Base-by-base conservation (phyloP, 1,140 invertebrate genomes). In the Drosophila ambigua region DNA sequence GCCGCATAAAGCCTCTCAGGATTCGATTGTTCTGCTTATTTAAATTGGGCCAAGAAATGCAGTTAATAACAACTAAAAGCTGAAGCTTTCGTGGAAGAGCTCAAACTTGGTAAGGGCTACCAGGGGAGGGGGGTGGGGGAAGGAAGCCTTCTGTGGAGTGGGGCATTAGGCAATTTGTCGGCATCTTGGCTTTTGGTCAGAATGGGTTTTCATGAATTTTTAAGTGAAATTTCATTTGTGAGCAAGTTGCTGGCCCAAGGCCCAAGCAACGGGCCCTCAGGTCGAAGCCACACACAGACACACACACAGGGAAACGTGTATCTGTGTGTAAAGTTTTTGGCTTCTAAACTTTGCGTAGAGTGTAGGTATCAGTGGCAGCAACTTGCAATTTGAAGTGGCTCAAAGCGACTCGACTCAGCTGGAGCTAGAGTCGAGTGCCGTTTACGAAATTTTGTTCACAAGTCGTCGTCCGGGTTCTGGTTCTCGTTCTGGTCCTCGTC, bases 141-240 rank as follows among this genome's bases (percentile, higher is more conserved):
- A 24, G 26, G 26, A 28, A 28, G 35, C 35, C 11, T 39, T 39
- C 4, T 39, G 35, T 28, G 26, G 26, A 28, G 26, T 39, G 11
- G 35, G 13, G 35, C 35, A 39, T 11, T 39, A 39, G 35, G 35
- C 75, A 80, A 64, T 64, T 85, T 72, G 62, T 58, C 68, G 66
- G 71, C 44, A 45, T 39, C 75, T 60, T 9, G 58, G 59, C 69
- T 79, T 50, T 23, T 8, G 52, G 58, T 68, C 81, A 73, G 72
- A 73, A 75, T 81, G 69, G 74, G 39, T 77, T 77, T 87, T 77
- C 81, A 87, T 87, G 77, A 71, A 85, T 85, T 87, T 85, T 82
- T 85, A 78, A 78, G 62, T 60, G 62, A 65, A 76, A 60, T 83
- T 83, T 84, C 80, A 83, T 84, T 84, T 79, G 72, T 49, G 31